These are phyloP conservation scores for Spodoptera exigua DNA, from an alignment of 2,888 invertebrate species.

Conservation along the genomic window DNA sequence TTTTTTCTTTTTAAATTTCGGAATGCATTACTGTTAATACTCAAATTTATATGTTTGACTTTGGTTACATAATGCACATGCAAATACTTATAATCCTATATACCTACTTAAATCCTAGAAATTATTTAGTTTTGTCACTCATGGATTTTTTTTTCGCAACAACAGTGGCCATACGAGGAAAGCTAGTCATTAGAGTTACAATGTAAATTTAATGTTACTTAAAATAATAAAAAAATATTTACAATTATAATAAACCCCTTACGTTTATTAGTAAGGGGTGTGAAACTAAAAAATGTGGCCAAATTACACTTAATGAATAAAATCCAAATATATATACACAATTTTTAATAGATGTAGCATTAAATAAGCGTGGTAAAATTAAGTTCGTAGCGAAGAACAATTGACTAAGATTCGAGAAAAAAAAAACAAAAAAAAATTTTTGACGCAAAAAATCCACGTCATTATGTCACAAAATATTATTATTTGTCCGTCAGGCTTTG, in stretches of 20 bases:
- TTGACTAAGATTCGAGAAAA: conserved; percentile 37
- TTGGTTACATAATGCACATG: conserved; percentile 64
- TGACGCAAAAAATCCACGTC: conserved; percentile 34
- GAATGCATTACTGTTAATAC: conserved; percentile 23
- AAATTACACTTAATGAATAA: conserved; percentile 88
- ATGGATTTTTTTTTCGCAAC: conserved; percentile 64
- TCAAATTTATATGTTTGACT: conserved; percentile 53
- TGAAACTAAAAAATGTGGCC: conserved; percentile 87
- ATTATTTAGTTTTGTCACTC: conserved; percentile 53
- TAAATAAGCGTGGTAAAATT: conserved; percentile 59
- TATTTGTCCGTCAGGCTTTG: conserved; percentile 23
- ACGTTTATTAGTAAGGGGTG: conserved; percentile 82
- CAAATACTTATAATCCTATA: conserved; percentile 53
- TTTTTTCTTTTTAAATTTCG: background rate
- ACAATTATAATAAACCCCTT: conserved; percentile 80
- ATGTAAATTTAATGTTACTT: conserved; percentile 83
- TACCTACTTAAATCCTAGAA: conserved; percentile 41
- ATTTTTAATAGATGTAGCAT: conserved; percentile 78
- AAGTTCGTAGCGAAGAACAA: conserved; percentile 52
- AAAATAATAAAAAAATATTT: conserved; percentile 81
- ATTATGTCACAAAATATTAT: conserved; percentile 16
- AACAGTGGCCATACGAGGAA: conserved; percentile 86
- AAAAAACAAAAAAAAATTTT: conserved; percentile 12
- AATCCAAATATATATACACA: conserved; percentile 88
- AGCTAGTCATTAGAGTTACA: conserved; percentile 88